phyloP scores from a whole-genome alignment of 2,113 vertebrate genomes.

The Benthochromis sp. region DNA sequence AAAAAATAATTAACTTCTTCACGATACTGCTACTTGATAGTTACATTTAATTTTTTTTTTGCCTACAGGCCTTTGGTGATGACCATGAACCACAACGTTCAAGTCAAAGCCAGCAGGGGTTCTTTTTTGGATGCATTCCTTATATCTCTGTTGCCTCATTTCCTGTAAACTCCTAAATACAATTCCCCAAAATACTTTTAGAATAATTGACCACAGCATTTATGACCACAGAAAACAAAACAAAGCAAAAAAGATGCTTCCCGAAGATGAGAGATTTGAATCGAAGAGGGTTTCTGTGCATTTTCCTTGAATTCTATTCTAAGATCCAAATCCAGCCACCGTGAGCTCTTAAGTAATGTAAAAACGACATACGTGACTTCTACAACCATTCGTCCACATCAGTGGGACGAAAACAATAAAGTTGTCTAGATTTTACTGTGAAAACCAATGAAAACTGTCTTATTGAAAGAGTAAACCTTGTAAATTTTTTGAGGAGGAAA shows the following conservation, averaged over 20 bases:
- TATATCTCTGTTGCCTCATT: neutral
- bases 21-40: neutral
- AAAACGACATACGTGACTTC: neutral
- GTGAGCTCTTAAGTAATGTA: neutral
- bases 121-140: neutral
- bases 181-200: neutral
- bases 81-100: neutral
- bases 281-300: neutral
- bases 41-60: neutral
- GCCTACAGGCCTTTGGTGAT: neutral
- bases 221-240: neutral
- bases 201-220: neutral
- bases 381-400: neutral
- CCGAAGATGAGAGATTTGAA: neutral
- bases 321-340: neutral
- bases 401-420: neutral
- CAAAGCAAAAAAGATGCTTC: neutral
- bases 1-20: neutral
- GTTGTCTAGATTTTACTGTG: neutral
- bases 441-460: neutral
- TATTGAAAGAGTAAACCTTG: neutral
- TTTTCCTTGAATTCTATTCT: neutral
- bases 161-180: neutral
- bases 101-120: neutral
- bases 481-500: neutral